Base-by-base conservation (phyloP, 1,140 invertebrate species). In the Cephus cinctus region DNA sequence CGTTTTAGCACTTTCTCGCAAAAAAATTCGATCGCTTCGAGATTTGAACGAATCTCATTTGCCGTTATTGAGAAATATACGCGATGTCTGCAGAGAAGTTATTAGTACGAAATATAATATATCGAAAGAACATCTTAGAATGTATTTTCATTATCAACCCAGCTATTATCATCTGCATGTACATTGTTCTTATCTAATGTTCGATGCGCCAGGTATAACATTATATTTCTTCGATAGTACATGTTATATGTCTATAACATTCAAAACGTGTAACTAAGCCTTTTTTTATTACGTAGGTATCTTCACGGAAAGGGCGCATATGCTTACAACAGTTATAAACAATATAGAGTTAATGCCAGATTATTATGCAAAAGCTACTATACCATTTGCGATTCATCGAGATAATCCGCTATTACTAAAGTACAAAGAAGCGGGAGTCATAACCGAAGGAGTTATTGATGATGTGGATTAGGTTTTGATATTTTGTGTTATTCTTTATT, bases 111-210 rank as follows among this genome's bases (percentile, higher is more conserved):
- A 91, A 58, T 98, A 90, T 73, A 82, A 83, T 4, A 47, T 98
- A 4, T 71, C 81, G 15, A 64, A 75, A 19, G 81, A 81, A 36
- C 86, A 93, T 65, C 67, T 98, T 14, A 81, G 94, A 36, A 82
- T 89, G 50, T 98, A 93, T 73, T 73, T 98, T 3, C 96, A 98
- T 70, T 98, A 98, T 75, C 94, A 95, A 65, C 96, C 96, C 4
- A 94, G 94, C 0, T 98, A 94, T 76, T 98, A 97, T 77, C 94
- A 98, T 76, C 77, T 98, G 5, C 96, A 98, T 67, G 82, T 98
- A 2, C 96, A 98, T 74, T 94, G 97, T 61, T 91, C 88, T n/a
- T 84, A 87, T 50, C 64, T 97, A 1, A 81, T 85, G 43, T 86
- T 87, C 75, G 88, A 94, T 57, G 84, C 89, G 2, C 88, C 90